Base-by-base conservation (phyloP, 2,113 vertebrate genomes). In the Gymnarchus niloticus region DNA sequence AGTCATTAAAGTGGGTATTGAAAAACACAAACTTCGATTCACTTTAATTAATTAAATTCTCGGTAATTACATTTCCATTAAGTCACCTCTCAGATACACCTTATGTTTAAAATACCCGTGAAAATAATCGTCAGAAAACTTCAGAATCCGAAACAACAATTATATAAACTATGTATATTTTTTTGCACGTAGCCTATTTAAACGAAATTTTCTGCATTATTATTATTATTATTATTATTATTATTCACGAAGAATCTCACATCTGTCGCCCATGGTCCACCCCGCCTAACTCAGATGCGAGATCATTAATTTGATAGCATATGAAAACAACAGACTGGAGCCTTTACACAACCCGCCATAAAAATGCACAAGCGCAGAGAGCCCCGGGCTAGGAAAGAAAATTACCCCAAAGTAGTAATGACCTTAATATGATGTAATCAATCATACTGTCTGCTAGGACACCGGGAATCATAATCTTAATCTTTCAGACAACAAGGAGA, bases 361-460 rank as follows among this genome's bases (percentile, higher is more conserved):
- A 92, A 94, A 94, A 93, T 88, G 91, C 92, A 88, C 91, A 91
- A 92, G 89, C 90, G 91, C 89, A 92, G 89, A 90, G 90, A 0
- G 84, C 91, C 94, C 89, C 49, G 87, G 92, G 94, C 92, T 87
- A 33, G 83, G 87, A 90, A 90, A 89, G 92, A 93, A 94, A 92
- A 92, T 92, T 89, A 94, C 92, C 91, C 91, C 90, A 90, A 91
- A 87, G 92, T 89, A 92, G 86, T 92, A 93, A 92, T 91, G 92
- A 95, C 94, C 93, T 87, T 90, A 93, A 93, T 93, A 93, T 92
- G 94, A 93, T 90, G 90, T 94, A 91, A 92, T 94, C 93, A 92
- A 95, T 94, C 94, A 96, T 88, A 90, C 89, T 93, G 94, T 93
- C 94, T 91, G 87, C 89, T 83, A 91, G 92, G 92, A 94, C 90